These are phyloP conservation scores for Drosophila subquinaria DNA, from an alignment of 2,888 invertebrate species.

Conservation along the genomic window DNA sequence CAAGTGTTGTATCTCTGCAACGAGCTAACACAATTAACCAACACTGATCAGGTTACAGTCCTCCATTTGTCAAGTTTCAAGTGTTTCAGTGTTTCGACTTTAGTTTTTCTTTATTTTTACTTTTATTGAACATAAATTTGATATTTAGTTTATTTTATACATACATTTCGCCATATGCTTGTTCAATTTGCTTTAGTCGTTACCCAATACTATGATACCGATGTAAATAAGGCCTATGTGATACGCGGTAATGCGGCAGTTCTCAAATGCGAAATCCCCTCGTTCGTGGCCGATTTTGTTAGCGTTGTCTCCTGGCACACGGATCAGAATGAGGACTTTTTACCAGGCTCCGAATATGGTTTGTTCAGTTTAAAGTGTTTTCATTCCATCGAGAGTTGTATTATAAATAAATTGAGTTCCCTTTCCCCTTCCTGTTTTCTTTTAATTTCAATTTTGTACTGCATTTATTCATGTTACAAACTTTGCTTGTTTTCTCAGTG, in stretches of 20 bases:
- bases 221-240: constrained; percentile 96
- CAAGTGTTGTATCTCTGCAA: constrained; percentile 32
- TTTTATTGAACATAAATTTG: constrained; percentile 27
- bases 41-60: constrained; percentile 59
- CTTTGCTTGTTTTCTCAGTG: constrained; percentile 45
- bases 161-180: constrained; percentile 25
- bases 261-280: constrained; percentile 95
- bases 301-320: constrained; percentile 94
- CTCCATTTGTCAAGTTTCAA: constrained; percentile 27
- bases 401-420: constrained; percentile 3
- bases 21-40: constrained; percentile 66
- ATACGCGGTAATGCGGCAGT: constrained; percentile 95
- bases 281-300: constrained; percentile 97
- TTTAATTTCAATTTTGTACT: constrained; percentile 52
- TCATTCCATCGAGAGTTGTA: constrained; percentile 9
- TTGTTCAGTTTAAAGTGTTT: constrained; percentile 65
- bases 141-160: constrained; percentile 19
- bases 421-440: constrained; percentile 36
- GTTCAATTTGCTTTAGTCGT: constrained; percentile 88
- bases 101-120: constrained; percentile 15
- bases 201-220: constrained; percentile 95
- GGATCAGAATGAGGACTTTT: constrained; percentile 86
- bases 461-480: constrained; percentile 34
- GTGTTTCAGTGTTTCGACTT: constrained; percentile 24
- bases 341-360: constrained; percentile 85